Conservation (phyloP, 35 echinoderm and acorn worm genomes). For the Strongylocentrotus purpuratus region DNA sequence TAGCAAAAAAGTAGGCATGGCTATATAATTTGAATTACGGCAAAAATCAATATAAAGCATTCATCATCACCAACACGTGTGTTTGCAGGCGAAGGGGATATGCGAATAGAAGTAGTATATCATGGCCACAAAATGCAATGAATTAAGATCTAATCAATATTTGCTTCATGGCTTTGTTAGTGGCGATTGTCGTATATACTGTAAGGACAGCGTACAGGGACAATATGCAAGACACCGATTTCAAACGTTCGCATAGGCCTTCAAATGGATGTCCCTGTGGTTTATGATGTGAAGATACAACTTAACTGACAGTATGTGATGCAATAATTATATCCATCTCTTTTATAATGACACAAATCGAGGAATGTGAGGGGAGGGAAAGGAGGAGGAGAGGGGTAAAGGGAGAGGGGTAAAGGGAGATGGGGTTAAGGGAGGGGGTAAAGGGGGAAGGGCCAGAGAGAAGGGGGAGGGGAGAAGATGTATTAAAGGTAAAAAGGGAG, state of each 20-base stretch:
- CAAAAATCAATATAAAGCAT: not conserved
- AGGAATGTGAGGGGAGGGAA: too few species aligned
- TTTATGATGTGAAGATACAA: too few species aligned
- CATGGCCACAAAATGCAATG: slow-evolving; percentile 25
- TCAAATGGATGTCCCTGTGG: not conserved
- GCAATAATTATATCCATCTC: too few species aligned
- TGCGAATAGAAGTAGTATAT: slow-evolving; percentile 16
- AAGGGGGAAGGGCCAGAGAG: too few species aligned
- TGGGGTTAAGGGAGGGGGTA: too few species aligned
- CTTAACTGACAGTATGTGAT: too few species aligned
- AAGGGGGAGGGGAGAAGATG: too few species aligned
- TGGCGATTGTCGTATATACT: not conserved
- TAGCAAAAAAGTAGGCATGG: not conserved
- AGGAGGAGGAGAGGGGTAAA: too few species aligned
- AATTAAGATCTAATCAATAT: slow-evolving; percentile 47
- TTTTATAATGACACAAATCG: too few species aligned
- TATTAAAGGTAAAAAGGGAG: not conserved
- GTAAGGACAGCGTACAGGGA: not conserved
- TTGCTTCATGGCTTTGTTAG: slow-evolving; percentile 43
- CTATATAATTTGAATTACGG: not conserved
- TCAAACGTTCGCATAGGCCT: not conserved
- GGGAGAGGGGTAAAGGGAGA: too few species aligned
- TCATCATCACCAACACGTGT: not conserved
- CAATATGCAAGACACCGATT: not conserved
- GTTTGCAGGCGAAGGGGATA: not conserved